Conservation (phyloP, 1,140 invertebrate genomes). For the Ridgeia piscesae region DNA sequence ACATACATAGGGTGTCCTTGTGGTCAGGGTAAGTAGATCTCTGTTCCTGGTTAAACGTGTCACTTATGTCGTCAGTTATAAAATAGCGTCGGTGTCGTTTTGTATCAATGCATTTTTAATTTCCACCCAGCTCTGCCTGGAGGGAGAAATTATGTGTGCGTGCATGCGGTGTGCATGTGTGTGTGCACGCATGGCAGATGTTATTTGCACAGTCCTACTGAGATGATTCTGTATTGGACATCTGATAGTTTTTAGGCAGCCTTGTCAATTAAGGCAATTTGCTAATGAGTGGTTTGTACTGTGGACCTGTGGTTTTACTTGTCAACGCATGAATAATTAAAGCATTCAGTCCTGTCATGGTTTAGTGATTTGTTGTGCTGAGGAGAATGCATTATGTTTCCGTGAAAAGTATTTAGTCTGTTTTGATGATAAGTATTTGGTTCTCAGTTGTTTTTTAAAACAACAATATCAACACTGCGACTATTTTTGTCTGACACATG, state of each 20-base stretch:
- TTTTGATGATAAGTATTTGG: not conserved
- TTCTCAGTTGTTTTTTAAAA: not conserved
- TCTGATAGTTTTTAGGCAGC: not conserved
- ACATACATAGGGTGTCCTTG: not conserved
- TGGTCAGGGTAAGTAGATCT: not conserved
- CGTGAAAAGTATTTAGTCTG: not conserved
- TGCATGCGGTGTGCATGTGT: not conserved
- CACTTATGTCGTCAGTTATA: not conserved
- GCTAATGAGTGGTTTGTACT: not conserved
- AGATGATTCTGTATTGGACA: not conserved
- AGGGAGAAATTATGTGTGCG: not conserved
- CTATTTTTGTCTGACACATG: not conserved
- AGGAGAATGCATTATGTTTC: not conserved
- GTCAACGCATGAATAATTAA: not conserved
- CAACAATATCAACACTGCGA: not conserved
- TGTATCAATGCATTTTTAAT: constrained; percentile 2
- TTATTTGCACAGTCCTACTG: not conserved
- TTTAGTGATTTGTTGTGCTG: not conserved
- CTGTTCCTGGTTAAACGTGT: not conserved
- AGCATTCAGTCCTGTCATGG: not conserved
- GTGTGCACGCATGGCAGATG: not conserved
- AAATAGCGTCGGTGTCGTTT: not conserved
- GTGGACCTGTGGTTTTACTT: not conserved
- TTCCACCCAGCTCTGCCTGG: not conserved
- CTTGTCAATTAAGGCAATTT: not conserved